Conservation (phyloP, 2,888 invertebrate species). For the Lymantria dispar region DNA sequence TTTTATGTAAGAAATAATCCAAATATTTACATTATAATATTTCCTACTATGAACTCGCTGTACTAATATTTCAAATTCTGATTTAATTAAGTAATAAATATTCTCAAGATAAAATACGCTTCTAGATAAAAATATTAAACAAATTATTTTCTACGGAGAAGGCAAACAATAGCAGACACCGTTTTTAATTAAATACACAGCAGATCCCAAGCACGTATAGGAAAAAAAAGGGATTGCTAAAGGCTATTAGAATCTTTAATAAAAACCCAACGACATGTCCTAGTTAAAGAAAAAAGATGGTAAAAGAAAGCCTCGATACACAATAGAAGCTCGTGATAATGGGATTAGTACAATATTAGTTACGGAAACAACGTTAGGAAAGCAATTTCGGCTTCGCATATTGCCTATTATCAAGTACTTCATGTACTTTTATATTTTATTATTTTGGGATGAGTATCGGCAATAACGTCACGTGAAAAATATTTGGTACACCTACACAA, state of each 20-base stretch:
- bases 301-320: conserved; percentile 39
- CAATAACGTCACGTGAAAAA: neutral
- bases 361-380: conserved; percentile 75
- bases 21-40: too few species aligned
- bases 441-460: conserved; percentile 22
- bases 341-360: conserved; percentile 71
- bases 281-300: conserved; percentile 37
- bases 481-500: too few species aligned
- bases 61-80: conserved; percentile 2
- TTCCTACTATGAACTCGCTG: neutral
- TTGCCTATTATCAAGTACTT: conserved; percentile 72
- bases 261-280: conserved; percentile 25
- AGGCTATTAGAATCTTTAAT: conserved; percentile 31
- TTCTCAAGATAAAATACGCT: conserved; percentile 4
- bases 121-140: conserved; percentile 17
- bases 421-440: conserved; percentile 34
- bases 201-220: conserved; percentile 19
- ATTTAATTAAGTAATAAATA: conserved; percentile 9
- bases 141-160: conserved; percentile 11
- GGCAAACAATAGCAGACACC: conserved; percentile 10
- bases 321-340: conserved; percentile 63
- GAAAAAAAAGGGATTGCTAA: conserved; percentile 26
- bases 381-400: conserved; percentile 80
- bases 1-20: too few species aligned
- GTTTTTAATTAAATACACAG: conserved; percentile 33